phyloP scores from a whole-genome alignment of 2,113 vertebrate species.

The Marcusenius ussheri region DNA sequence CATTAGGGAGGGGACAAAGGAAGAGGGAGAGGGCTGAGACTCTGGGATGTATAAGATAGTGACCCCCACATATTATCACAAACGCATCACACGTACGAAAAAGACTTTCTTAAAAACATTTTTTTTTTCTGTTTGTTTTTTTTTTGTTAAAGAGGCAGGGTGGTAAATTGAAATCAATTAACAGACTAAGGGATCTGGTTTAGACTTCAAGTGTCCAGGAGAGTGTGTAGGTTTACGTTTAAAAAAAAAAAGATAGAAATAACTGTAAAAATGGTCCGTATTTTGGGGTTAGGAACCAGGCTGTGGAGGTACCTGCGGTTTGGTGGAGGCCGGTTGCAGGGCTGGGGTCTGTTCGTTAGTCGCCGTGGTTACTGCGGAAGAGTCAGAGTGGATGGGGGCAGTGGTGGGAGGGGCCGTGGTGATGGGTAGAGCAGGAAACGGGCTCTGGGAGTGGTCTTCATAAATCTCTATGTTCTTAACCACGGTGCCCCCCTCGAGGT shows the following conservation, averaged over 20 bases:
- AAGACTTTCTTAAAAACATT: background rate
- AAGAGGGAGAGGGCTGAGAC: background rate
- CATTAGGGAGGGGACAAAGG: background rate
- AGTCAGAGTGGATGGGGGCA: conserved; percentile 47
- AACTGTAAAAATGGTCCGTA: background rate
- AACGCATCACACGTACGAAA: background rate
- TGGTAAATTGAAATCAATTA: conserved; percentile 25
- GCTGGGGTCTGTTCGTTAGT: conserved; percentile 73
- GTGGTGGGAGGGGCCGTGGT: conserved; percentile 47
- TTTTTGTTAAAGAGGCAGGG: conserved; percentile 5
- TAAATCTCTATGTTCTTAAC: conserved; percentile 53
- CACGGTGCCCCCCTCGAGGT: conserved; percentile 63
- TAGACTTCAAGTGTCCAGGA: background rate
- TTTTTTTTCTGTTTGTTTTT: background rate
- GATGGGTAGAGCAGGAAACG: conserved; percentile 43
- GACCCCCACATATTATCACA: background rate
- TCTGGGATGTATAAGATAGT: conserved; percentile 26
- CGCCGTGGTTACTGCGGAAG: conserved; percentile 60
- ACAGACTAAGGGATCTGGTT: background rate
- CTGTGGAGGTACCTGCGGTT: conserved; percentile 66
- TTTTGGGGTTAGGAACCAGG: background rate
- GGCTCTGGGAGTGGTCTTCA: conserved; percentile 33
- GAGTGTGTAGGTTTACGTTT: background rate
- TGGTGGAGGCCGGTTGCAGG: conserved; percentile 68
- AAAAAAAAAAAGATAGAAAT: background rate